Conservation (phyloP, 2,113 vertebrate genomes). For the Pitta sordida region DNA sequence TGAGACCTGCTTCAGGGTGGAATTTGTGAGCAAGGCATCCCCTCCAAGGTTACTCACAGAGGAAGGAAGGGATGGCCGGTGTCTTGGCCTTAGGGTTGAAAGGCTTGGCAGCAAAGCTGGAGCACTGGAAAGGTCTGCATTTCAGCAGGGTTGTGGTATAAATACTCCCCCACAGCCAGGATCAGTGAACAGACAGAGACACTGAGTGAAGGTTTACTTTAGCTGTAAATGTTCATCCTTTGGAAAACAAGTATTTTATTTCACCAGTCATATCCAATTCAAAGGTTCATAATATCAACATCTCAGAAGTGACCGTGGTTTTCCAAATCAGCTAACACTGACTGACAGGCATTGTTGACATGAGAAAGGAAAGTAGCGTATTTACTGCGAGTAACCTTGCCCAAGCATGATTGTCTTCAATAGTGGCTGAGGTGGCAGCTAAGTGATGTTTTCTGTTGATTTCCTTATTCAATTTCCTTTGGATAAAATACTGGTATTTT, state of each 20-base stretch:
- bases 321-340: not conserved
- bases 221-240: not conserved
- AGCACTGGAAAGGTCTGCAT: constrained; percentile 23
- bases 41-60: not conserved
- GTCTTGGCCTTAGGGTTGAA: not conserved
- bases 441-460: not conserved
- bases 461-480: not conserved
- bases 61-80: not conserved
- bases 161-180: not conserved
- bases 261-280: not conserved
- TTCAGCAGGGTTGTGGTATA: not conserved
- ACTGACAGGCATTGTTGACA: not conserved
- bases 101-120: constrained; percentile 3
- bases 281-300: not conserved
- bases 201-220: not conserved
- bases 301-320: not conserved
- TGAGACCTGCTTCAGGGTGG: not conserved
- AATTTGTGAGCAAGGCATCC: not conserved
- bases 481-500: not conserved
- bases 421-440: not conserved
- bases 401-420: not conserved
- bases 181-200: not conserved
- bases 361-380: not conserved
- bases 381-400: not conserved
- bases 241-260: constrained; percentile 25